Evolutionary conservation across 92 coral and sea anemone species (phyloP).

Genomic region (Palythoa grandiflora): DNA sequence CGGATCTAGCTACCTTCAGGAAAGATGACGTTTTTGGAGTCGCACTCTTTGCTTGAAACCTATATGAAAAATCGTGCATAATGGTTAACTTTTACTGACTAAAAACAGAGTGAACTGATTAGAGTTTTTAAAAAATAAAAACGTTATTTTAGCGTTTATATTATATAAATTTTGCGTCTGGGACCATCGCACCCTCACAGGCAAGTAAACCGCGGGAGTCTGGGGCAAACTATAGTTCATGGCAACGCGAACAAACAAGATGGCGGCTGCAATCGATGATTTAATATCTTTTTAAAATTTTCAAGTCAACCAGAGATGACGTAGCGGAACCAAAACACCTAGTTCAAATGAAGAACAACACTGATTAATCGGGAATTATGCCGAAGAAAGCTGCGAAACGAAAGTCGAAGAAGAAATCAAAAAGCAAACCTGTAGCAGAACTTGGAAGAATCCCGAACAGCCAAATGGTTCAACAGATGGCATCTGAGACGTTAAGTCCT

Average conservation of each 20-base stretch:
- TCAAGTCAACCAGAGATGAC: not conserved
- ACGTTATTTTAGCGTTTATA: too few species aligned
- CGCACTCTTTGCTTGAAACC: too few species aligned
- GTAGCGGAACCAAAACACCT: not conserved
- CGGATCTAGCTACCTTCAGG: too few species aligned
- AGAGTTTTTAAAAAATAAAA: too few species aligned
- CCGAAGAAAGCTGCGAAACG: slow-evolving; percentile 80
- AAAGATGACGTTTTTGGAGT: too few species aligned
- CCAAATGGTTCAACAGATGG: slow-evolving; percentile 94
- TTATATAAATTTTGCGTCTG: too few species aligned
- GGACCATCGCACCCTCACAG: too few species aligned
- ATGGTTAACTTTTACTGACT: too few species aligned
- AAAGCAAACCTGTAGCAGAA: slow-evolving; percentile 62
- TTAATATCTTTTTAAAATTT: not conserved
- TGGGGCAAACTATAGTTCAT: slow-evolving; percentile 1
- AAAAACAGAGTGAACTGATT: too few species aligned
- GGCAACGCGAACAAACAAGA: slow-evolving; percentile 34
- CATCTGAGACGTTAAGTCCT: slow-evolving; percentile 90
- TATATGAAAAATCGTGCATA: too few species aligned
- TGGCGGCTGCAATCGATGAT: slow-evolving; percentile 1
- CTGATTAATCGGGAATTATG: slow-evolving; percentile 47
- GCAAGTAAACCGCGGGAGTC: not conserved
- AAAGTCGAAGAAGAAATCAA: slow-evolving; percentile 73
- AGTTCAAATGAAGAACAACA: not conserved
- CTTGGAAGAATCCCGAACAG: slow-evolving; percentile 82